Evolutionary conservation across 2,888 invertebrate genomes (phyloP), one percentile per base, ranked within the genome.

Genomic region (Drosophila robusta): DNA sequence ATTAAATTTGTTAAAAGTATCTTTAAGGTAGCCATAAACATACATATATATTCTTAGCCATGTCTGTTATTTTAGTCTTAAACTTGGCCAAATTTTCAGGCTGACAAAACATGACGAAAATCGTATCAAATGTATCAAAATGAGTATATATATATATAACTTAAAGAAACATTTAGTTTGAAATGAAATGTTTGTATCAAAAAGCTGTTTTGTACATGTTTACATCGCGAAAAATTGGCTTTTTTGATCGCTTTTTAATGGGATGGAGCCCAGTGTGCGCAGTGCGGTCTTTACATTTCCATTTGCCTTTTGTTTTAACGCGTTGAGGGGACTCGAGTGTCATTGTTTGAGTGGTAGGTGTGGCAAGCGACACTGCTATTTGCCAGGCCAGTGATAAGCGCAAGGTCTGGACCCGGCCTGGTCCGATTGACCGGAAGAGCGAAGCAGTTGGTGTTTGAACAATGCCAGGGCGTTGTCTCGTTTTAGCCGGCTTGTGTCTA

Each of bases 371-470:
- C 46, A 61, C 38, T 42, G 65, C 42, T 57, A 50, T 61, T 71
- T 71, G 66, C 45, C 45, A 6, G 14, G 57, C 45, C 56, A 50
- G 41, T 72, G 77, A 67, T 74, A 76, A 38, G 71, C 32, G 39
- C 12, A 14, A 5, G 45, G 47, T n/a, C 41, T n/a, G 51, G 18
- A 42, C 26, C 42, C 9, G 41, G n/a, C n/a, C n/a, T n/a, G n/a
- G n/a, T 51, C 16, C 34, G 50, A 58, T 74, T 57, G 47, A 73
- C 73, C 78, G 75, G 75, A 75, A 77, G 68, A 72, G 34, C 47
- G 5, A 52, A 51, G 50, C 61, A 58, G 60, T 71, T 14, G 16
- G n/a, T 65, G 56, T 73, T 76, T 76, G 34, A 6, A 16, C 60
- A 60, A 47, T 57, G 45, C 22, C 58, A 52, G 50, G 42, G 70